These are phyloP conservation scores for Mellilla xanthometata DNA, from an alignment of 2,888 invertebrate genomes.

Conservation along the genomic window DNA sequence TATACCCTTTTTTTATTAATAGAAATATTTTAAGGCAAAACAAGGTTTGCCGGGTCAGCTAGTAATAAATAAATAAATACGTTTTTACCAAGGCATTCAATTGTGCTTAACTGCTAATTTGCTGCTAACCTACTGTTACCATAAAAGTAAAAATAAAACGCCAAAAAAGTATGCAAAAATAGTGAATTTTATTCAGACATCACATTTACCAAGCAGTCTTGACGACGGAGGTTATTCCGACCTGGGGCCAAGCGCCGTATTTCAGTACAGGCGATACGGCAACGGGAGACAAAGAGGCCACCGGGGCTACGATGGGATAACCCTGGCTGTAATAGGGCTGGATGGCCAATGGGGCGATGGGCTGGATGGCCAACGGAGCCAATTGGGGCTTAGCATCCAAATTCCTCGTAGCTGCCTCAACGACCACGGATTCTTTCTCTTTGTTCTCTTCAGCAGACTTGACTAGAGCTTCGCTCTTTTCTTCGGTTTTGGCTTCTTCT, in stretches of 20 bases:
- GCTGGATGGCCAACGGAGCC: slow-evolving; percentile 7
- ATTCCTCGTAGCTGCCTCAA: slow-evolving; percentile 34
- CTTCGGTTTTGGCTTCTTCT: slow-evolving; percentile 34
- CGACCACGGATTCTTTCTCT: slow-evolving; percentile 27
- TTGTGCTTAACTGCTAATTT: no score
- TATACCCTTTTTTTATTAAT: no score
- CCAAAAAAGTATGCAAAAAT: slow-evolving; percentile 1
- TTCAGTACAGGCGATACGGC: slow-evolving; percentile 1
- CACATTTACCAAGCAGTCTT: slow-evolving; percentile 18
- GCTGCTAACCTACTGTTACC: no score
- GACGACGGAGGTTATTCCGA: slow-evolving; percentile 12
- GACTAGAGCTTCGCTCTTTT: slow-evolving; percentile 33
- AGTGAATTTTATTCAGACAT: slow-evolving; percentile 13
- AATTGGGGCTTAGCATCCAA: slow-evolving; percentile 19
- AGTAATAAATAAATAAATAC: no score
- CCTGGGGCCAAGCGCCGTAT: slow-evolving; percentile 5
- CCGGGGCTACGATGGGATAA: slow-evolving; percentile 20
- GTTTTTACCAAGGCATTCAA: no score
- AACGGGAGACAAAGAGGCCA: slow-evolving; percentile 1
- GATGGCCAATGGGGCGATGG: slow-evolving; percentile 10
- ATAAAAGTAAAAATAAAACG: neutral
- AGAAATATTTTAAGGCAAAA: no score
- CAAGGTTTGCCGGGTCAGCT: no score
- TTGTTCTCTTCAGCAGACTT: slow-evolving; percentile 31
- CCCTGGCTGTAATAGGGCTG: slow-evolving; percentile 11